Conservation (phyloP, 2,113 vertebrate genomes). For the Chlamydotis undulata region DNA sequence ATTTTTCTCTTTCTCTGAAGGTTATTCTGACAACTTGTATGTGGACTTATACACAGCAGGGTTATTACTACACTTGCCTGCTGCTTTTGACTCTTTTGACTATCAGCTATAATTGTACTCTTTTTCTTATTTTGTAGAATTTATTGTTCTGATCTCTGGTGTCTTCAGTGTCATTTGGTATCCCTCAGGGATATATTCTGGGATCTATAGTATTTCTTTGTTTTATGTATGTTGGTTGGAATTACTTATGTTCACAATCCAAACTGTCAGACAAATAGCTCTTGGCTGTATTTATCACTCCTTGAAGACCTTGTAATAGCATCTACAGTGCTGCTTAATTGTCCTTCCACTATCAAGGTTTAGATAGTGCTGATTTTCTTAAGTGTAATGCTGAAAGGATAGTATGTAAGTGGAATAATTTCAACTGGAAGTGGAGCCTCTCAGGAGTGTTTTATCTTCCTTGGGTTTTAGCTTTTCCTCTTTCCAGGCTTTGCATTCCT, state of each 20-base stretch:
- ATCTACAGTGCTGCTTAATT: not conserved
- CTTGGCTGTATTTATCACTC: conserved; percentile 56
- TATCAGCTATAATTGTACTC: not conserved
- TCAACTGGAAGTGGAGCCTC: not conserved
- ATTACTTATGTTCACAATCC: conserved; percentile 35
- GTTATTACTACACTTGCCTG: conserved; percentile 14
- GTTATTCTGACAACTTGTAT: not conserved
- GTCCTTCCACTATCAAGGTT: conserved; percentile 49
- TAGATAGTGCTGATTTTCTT: conserved; percentile 58
- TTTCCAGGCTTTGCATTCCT: not conserved
- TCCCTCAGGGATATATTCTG: conserved; percentile 12
- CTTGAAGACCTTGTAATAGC: conserved; percentile 48
- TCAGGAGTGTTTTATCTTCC: not conserved
- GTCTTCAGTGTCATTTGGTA: conserved; percentile 47
- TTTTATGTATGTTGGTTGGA: conserved; percentile 14
- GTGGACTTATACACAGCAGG: not conserved
- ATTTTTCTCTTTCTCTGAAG: conserved; percentile 3
- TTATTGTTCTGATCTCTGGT: conserved; percentile 29
- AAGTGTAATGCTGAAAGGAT: conserved; percentile 35
- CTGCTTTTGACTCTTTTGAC: conserved; percentile 19
- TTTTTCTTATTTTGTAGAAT: conserved; percentile 53
- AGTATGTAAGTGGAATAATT: conserved; percentile 4
- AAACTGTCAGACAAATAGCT: conserved; percentile 31
- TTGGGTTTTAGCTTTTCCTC: not conserved
- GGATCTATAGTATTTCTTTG: conserved; percentile 14